Evolutionary conservation across 2,888 invertebrate species (phyloP).

Genomic region (Eupsilia transversa): DNA sequence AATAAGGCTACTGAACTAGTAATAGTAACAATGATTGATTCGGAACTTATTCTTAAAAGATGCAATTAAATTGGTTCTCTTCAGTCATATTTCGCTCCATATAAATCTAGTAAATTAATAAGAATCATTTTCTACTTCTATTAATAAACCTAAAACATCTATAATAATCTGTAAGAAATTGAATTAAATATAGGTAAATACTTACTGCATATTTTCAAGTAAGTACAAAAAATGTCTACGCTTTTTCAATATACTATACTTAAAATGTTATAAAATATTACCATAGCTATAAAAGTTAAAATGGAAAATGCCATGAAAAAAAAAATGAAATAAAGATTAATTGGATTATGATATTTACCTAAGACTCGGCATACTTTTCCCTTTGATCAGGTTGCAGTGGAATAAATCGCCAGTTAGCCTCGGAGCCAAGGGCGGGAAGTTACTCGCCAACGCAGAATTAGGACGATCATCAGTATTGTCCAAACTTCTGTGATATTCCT

Average conservation of each 20-base stretch:
- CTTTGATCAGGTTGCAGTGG: slow-evolving; percentile 94
- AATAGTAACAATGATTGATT: neutral
- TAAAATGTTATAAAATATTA: slow-evolving; percentile 40
- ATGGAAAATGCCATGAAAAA: slow-evolving; percentile 61
- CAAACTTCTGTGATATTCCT: slow-evolving; percentile 96
- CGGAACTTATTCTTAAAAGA: neutral
- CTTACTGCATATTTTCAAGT: slow-evolving; percentile 42
- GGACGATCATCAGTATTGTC: slow-evolving; percentile 95
- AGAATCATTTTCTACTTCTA: slow-evolving; percentile 60
- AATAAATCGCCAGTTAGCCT: slow-evolving; percentile 88
- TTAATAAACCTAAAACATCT: slow-evolving; percentile 54
- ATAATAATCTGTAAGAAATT: slow-evolving; percentile 45
- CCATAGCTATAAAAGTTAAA: slow-evolving; percentile 50
- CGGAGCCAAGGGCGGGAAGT: slow-evolving; percentile 91
- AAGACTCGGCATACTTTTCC: slow-evolving; percentile 98
- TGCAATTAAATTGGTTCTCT: neutral
- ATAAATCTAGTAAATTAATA: slow-evolving; percentile 40
- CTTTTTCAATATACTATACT: slow-evolving; percentile 36
- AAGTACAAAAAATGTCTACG: slow-evolving; percentile 53
- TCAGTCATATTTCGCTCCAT: slow-evolving; percentile 45
- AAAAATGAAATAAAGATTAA: slow-evolving; percentile 29
- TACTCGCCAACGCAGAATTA: slow-evolving; percentile 93
- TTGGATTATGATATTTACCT: slow-evolving; percentile 91
- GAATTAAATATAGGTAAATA: slow-evolving; percentile 34
- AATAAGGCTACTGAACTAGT: slow-evolving; percentile 6